These are phyloP conservation scores for Pseudachorutes palmiensis DNA, from an alignment of 1,140 invertebrate genomes.

Conservation along the genomic window DNA sequence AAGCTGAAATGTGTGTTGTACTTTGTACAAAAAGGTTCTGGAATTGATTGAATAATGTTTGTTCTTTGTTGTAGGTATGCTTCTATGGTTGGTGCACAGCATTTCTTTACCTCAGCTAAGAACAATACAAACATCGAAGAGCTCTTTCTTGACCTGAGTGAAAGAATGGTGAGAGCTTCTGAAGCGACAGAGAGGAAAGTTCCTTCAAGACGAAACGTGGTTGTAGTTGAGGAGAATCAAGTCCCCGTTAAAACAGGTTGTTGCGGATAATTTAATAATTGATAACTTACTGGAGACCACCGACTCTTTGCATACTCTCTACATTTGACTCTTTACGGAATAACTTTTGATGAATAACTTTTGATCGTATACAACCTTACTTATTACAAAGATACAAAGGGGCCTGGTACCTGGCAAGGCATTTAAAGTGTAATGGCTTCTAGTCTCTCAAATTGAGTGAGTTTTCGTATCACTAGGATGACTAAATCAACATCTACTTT, in stretches of 20 bases:
- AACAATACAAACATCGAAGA: constrained; percentile 86
- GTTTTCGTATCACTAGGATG: no score
- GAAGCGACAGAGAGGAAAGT: constrained; percentile 44
- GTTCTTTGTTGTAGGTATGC: constrained; percentile 61
- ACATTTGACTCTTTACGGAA: no score
- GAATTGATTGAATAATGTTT: constrained; percentile 2
- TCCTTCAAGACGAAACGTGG: constrained; percentile 48
- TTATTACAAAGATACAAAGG: no score
- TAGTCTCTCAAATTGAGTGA: no score
- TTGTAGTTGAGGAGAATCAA: constrained; percentile 52
- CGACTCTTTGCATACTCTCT: no score
- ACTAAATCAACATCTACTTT: no score
- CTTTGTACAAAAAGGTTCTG: neutral
- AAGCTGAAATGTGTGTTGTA: constrained; percentile 70
- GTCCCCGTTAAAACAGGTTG: constrained; percentile 40
- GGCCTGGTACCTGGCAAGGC: no score
- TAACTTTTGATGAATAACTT: no score
- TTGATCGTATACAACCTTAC: no score
- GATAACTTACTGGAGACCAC: no score
- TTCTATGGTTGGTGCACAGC: constrained; percentile 80
- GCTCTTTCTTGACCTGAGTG: constrained; percentile 78
- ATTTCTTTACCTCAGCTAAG: constrained; percentile 93
- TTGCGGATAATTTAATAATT: constrained; percentile 40
- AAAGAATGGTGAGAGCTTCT: constrained; percentile 55
- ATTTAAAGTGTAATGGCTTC: no score